Conservation (phyloP, 2,888 invertebrate genomes). For the Oligia strigilis region DNA sequence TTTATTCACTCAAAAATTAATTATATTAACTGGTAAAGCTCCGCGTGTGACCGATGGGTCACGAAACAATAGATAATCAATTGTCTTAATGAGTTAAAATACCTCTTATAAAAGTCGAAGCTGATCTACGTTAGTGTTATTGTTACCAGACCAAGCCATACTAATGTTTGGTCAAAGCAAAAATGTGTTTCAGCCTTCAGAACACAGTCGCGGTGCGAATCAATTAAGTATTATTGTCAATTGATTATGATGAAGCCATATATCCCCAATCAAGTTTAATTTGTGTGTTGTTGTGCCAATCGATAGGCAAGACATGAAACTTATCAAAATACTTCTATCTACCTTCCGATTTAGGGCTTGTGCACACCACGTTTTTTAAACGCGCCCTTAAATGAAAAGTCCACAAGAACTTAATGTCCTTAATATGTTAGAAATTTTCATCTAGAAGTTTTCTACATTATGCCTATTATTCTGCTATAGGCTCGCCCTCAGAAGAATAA, state of each 20-base stretch:
- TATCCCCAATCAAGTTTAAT: not conserved
- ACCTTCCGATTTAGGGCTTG: too few species aligned
- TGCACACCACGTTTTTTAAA: too few species aligned
- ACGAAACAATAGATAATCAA: too few species aligned
- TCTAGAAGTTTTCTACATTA: not conserved
- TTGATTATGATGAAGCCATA: slow-evolving; percentile 19
- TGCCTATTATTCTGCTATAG: not conserved
- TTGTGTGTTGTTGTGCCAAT: slow-evolving; percentile 3
- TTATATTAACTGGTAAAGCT: too few species aligned
- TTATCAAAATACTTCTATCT: not conserved
- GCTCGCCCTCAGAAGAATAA: slow-evolving; percentile 1
- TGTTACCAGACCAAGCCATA: not conserved
- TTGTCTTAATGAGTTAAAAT: not conserved
- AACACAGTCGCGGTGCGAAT: not conserved
- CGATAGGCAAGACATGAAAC: not conserved
- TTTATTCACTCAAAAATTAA: not conserved
- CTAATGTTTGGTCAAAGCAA: not conserved
- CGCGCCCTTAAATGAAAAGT: not conserved
- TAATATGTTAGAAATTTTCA: not conserved
- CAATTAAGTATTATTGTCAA: slow-evolving; percentile 10
- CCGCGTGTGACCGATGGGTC: too few species aligned
- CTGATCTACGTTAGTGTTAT: not conserved
- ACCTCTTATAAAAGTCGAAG: not conserved
- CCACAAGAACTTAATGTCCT: not conserved
- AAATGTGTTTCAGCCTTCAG: not conserved